These are phyloP conservation scores for Verasper variegatus DNA, from an alignment of 2,113 vertebrate genomes.

Conservation along the genomic window DNA sequence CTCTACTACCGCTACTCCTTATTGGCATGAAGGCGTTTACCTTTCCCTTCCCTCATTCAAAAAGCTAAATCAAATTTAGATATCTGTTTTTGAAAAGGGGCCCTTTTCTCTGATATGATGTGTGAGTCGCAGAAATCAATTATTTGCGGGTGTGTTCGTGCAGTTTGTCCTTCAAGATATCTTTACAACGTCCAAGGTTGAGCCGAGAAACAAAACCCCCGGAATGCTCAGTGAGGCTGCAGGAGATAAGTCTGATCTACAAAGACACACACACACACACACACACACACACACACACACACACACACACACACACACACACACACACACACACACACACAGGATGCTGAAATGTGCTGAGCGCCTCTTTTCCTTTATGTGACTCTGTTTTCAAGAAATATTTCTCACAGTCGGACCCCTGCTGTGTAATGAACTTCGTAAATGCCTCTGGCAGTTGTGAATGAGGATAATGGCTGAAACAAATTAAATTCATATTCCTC, in stretches of 20 bases:
- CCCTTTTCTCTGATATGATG: background rate
- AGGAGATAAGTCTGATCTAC: conserved; percentile 40
- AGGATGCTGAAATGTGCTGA: conserved; percentile 42
- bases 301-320: too few relatives aligned
- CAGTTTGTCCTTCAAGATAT: conserved; percentile 32
- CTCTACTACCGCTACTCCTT: background rate
- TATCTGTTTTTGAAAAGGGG: too few relatives aligned
- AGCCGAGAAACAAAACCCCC: conserved; percentile 43
- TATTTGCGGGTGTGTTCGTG: too few relatives aligned
- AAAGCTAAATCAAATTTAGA: too few relatives aligned
- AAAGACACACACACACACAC: conserved; percentile 4
- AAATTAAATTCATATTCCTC: background rate
- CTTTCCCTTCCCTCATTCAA: too few relatives aligned
- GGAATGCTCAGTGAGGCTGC: conserved; percentile 13
- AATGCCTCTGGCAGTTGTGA: conserved; percentile 2
- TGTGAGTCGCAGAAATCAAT: conserved; percentile 4
- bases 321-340: background rate
- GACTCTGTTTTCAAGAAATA: conserved; percentile 3
- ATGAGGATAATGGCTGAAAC: conserved; percentile 26
- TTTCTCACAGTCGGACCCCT: background rate
- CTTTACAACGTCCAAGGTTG: conserved; percentile 34
- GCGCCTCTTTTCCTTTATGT: conserved; percentile 22
- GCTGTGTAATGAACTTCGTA: conserved; percentile 1
- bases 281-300: too few relatives aligned
- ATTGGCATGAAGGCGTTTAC: too few relatives aligned